Percentiles rank a stretch among this genome's conserved stretches.
Conservation (phyloP, 2,797 vertebrate species). For the Leptodactylus fallax region DNA sequence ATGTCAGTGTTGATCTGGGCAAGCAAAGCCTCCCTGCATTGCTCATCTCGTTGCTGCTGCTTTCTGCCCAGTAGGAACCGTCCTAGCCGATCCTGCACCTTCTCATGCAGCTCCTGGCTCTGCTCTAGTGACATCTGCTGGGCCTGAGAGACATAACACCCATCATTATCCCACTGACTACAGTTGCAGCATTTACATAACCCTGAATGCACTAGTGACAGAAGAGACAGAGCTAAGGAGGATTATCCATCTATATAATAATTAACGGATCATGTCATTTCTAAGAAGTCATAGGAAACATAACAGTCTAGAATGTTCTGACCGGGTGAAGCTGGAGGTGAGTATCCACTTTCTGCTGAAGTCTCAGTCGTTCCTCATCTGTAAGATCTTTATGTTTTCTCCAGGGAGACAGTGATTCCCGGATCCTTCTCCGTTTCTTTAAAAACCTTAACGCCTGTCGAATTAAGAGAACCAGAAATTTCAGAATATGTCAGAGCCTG, state of each 20-base stretch:
- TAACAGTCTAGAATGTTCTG: conserved; percentile 69
- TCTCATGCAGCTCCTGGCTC: conserved; percentile 81
- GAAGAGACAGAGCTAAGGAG: no score
- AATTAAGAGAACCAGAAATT: neutral
- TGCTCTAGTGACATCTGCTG: conserved; percentile 77
- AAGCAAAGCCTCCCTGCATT: conserved; percentile 82
- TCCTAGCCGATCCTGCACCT: conserved; percentile 83
- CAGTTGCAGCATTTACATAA: no score
- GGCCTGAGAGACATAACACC: conserved; percentile 69
- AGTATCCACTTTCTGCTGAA: conserved; percentile 85
- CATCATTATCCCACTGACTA: neutral
- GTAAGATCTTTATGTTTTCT: conserved; percentile 80
- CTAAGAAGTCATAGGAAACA: neutral
- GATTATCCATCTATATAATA: no score
- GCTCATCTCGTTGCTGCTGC: conserved; percentile 74
- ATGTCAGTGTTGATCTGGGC: conserved; percentile 88
- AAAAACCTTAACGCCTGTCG: conserved; percentile 83
- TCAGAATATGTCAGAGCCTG: no score
- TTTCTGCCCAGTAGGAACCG: conserved; percentile 79
- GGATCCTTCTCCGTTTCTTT: conserved; percentile 73
- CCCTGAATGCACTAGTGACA: no score
- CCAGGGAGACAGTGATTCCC: conserved; percentile 73
- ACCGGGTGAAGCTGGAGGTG: conserved; percentile 83
- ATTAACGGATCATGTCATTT: no score
- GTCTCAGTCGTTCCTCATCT: conserved; percentile 80